Evolutionary conservation across 2,888 invertebrate species (phyloP).

Genomic region (Nomada flava): DNA sequence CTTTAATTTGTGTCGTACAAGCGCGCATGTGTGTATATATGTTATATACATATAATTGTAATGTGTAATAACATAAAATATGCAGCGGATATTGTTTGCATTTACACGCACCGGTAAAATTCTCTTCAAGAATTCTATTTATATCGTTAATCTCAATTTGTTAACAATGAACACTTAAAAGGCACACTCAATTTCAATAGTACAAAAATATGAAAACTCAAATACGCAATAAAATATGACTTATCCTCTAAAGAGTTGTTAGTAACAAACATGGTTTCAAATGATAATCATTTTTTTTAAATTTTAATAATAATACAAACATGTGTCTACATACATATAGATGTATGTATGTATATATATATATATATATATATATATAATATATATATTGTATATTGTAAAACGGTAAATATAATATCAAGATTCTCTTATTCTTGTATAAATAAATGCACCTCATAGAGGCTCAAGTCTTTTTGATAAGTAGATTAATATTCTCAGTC

Average conservation of each 20-base stretch:
- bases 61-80: constrained; percentile 14
- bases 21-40: constrained; percentile 26
- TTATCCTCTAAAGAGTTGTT: constrained; percentile 52
- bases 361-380: neutral
- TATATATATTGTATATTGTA: constrained; percentile 1
- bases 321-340: neutral
- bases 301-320: constrained; percentile 42
- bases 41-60: constrained; percentile 9
- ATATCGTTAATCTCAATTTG: constrained; percentile 53
- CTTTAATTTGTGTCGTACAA: constrained; percentile 23
- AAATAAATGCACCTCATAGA: constrained; percentile 68
- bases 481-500: constrained; percentile 62
- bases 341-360: constrained; percentile 7
- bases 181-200: constrained; percentile 77
- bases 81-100: constrained; percentile 38
- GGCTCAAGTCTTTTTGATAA: constrained; percentile 61
- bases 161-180: constrained; percentile 74
- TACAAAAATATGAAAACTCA: constrained; percentile 78
- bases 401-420: constrained; percentile 47
- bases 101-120: constrained; percentile 50
- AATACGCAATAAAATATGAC: constrained; percentile 65
- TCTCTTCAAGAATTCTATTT: constrained; percentile 53
- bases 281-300: constrained; percentile 50
- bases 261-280: constrained; percentile 50
- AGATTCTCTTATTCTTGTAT: constrained; percentile 47